Evolutionary conservation across 2,113 vertebrate genomes (phyloP).

Genomic region (Agelaius phoeniceus): DNA sequence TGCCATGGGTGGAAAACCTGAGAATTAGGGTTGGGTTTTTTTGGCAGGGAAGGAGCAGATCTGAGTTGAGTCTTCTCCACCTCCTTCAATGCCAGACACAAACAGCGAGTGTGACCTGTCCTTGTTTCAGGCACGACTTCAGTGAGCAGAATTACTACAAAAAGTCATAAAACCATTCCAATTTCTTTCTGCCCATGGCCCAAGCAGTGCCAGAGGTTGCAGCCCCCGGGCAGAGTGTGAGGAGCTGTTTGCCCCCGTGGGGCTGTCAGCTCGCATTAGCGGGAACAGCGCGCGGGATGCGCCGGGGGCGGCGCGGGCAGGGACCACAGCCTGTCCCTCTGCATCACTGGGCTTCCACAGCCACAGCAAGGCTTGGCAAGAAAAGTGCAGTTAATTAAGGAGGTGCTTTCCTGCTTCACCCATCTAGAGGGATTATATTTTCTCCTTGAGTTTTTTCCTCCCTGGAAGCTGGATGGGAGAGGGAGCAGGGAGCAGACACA

Average conservation of each 20-base stretch:
- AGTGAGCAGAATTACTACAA: background rate
- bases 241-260: background rate
- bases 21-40: background rate
- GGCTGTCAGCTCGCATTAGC: background rate
- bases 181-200: background rate
- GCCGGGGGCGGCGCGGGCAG: fast-evolving
- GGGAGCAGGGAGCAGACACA: fast-evolving
- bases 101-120: fast-evolving
- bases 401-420: background rate
- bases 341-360: background rate
- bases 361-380: background rate
- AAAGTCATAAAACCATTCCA: background rate
- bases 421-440: background rate
- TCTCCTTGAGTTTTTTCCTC: background rate
- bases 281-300: fast-evolving
- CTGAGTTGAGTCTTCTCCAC: background rate
- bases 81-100: background rate
- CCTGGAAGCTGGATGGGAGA: background rate
- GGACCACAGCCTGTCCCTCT: background rate
- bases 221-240: background rate
- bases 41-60: background rate
- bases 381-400: background rate
- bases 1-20: background rate
- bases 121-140: background rate
- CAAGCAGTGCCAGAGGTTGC: fast-evolving